These are phyloP conservation scores for Poeciliopsis paucimaculata DNA, from an alignment of 2,797 vertebrate species.

Conservation along the genomic window DNA sequence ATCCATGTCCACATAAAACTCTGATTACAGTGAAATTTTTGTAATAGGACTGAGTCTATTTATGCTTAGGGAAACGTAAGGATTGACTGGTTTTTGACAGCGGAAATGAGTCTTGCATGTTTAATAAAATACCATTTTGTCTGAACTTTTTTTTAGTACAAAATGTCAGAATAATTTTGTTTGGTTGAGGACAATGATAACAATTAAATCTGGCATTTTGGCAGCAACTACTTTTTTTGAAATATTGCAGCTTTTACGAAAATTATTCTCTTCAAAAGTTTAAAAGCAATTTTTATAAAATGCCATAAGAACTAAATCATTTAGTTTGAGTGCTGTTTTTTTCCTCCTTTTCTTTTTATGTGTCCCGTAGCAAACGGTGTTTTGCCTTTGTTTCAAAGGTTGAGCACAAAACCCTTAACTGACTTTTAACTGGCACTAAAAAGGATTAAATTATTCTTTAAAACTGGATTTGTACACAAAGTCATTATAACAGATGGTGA, in stretches of 20 bases:
- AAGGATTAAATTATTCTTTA: not conserved
- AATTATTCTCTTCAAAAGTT: slow-evolving; percentile 6
- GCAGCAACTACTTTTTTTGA: not conserved
- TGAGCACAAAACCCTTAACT: not conserved
- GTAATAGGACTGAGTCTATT: not conserved
- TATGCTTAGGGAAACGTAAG: not conserved
- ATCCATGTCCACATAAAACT: slow-evolving; percentile 1
- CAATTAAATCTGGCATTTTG: slow-evolving; percentile 29
- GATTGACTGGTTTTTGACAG: slow-evolving; percentile 3
- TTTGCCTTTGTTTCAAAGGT: not conserved
- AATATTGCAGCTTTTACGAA: slow-evolving; percentile 15
- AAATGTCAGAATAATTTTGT: slow-evolving; percentile 24
- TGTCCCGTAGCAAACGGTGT: not conserved
- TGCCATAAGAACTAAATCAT: not conserved
- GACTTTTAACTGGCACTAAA: not conserved
- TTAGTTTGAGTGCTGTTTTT: not conserved
- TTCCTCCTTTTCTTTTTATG: not conserved
- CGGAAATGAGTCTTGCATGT: slow-evolving; percentile 9
- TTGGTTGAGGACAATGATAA: slow-evolving; percentile 12
- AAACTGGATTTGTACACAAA: not conserved
- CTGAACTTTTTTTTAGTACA: slow-evolving; percentile 15
- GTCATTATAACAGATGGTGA: not conserved
- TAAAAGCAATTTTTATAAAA: not conserved
- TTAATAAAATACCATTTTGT: slow-evolving; percentile 13
- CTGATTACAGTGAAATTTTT: slow-evolving; percentile 5